Conservation (phyloP, 2,888 invertebrate genomes). For the Diloba caeruleocephala region DNA sequence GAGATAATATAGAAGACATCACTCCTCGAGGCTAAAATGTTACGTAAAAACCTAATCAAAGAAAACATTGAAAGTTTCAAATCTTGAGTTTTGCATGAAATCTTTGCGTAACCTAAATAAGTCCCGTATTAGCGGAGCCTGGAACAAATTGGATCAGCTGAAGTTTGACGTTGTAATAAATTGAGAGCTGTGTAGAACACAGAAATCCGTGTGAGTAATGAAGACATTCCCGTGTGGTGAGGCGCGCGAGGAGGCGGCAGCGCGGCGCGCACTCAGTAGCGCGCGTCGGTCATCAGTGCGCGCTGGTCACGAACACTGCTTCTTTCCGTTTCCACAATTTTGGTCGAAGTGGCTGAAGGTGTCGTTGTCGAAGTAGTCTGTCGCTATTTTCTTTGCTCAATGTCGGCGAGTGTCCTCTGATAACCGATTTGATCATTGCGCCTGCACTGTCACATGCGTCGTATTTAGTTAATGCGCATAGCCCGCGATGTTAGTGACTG, state of each 20-base stretch:
- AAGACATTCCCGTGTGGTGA: constrained; percentile 16
- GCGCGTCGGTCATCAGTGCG: not conserved
- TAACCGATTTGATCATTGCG: too few species aligned
- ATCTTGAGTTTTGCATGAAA: not conserved
- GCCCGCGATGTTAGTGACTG: too few species aligned
- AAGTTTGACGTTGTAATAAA: constrained; percentile 30
- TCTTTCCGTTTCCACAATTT: not conserved
- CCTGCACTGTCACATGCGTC: too few species aligned
- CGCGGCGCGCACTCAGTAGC: not conserved
- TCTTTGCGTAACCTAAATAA: not conserved
- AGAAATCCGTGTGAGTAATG: constrained; percentile 14
- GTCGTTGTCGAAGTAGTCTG: too few species aligned
- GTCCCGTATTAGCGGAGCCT: not conserved
- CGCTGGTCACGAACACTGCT: not conserved
- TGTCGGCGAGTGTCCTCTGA: too few species aligned
- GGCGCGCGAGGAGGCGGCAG: not conserved
- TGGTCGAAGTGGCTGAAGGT: too few species aligned
- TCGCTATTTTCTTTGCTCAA: too few species aligned
- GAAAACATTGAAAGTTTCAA: not conserved
- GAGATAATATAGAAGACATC: not conserved
- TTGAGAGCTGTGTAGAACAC: constrained; percentile 24
- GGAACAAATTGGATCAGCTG: constrained; percentile 14
- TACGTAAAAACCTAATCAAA: not conserved
- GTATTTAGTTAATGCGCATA: too few species aligned
- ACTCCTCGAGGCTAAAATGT: not conserved